Base-by-base conservation (phyloP, 2,888 invertebrate species). In the Drosophila testacea region DNA sequence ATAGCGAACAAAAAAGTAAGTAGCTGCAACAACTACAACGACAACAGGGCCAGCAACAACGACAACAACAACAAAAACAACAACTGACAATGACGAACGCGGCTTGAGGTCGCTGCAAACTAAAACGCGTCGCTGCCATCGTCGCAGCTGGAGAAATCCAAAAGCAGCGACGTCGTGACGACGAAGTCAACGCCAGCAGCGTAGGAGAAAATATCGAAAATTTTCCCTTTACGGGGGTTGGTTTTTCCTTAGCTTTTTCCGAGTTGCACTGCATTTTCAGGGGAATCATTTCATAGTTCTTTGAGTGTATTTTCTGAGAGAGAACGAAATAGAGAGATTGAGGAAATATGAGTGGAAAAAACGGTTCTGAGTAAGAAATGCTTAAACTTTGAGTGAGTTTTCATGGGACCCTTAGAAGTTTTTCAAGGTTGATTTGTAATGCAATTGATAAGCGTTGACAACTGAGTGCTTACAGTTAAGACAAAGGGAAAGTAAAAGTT, bases 51-150 rank as follows among this genome's bases (percentile, higher is more conserved):
- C 52, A 59, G 11, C 39, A 47, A 28, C 52, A 59, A 16, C 83
- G 73, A 68, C 69, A 73, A 64, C 77, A 66, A 48, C 44, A 42
- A 56, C 78, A 16, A 16, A 16, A 16, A 16, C 16, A 16, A 16
- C 16, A 77, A 73, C 77, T 73, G 61, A 66, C 69, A 63, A 73
- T 86, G 79, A 81, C 81, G 65, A 79, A 48, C 79, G 54, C 77
- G 61, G 67, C 73, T 78, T 77, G 82, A 83, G 70, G 54, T 67
- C 76, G 83, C 83, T 66, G 86, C 86, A 83, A 86, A 86, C 88
- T 88, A 88, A 78, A 73, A 69, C 72, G 69, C 56, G 56, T 55
- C 55, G 34, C 59, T 48, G 59, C 48, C 71, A 55, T 51, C 67
- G 28, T 46, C 39, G 28, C 62, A 52, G 56, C 55, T 57, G 86